Percentiles rank a stretch among this genome's conserved stretches.
Evolutionary conservation across 1,140 invertebrate genomes (phyloP).

Genomic region (Temnothorax curvispinosus): DNA sequence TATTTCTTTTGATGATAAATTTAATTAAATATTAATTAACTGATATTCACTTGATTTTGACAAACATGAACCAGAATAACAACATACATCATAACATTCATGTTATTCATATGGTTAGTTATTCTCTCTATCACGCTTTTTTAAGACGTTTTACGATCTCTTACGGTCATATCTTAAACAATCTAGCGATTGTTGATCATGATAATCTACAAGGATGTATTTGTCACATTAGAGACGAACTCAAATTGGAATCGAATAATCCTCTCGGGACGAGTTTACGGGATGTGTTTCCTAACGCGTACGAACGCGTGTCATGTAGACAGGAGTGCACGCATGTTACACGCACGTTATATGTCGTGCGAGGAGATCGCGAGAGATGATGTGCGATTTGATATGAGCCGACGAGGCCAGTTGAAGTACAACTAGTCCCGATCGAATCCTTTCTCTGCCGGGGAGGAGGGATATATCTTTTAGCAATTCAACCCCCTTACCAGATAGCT

Average conservation of each 20-base stretch:
- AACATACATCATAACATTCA: no score
- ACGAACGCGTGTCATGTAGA: constrained; percentile 3
- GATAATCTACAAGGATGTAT: constrained; percentile 64
- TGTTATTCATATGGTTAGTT: not conserved
- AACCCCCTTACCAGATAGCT: constrained; percentile 52
- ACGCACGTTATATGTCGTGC: not conserved
- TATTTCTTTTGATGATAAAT: not conserved
- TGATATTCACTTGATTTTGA: not conserved
- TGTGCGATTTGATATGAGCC: constrained; percentile 69
- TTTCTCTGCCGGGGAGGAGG: constrained; percentile 39
- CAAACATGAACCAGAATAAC: not conserved
- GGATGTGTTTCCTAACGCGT: constrained; percentile 41
- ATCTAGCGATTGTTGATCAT: constrained; percentile 4
- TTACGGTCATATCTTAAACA: not conserved
- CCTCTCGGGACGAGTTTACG: constrained; percentile 68
- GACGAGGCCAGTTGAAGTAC: constrained; percentile 66
- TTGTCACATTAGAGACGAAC: constrained; percentile 51
- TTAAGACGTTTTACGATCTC: not conserved
- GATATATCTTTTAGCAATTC: constrained; percentile 82
- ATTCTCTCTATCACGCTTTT: not conserved
- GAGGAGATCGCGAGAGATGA: constrained; percentile 36
- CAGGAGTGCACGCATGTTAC: not conserved
- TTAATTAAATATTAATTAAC: constrained; percentile 14
- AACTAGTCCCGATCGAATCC: constrained; percentile 74
- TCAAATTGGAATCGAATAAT: constrained; percentile 80